Evolutionary conservation across 2,113 vertebrate genomes (phyloP).

Genomic region (Anoplopoma fimbria): DNA sequence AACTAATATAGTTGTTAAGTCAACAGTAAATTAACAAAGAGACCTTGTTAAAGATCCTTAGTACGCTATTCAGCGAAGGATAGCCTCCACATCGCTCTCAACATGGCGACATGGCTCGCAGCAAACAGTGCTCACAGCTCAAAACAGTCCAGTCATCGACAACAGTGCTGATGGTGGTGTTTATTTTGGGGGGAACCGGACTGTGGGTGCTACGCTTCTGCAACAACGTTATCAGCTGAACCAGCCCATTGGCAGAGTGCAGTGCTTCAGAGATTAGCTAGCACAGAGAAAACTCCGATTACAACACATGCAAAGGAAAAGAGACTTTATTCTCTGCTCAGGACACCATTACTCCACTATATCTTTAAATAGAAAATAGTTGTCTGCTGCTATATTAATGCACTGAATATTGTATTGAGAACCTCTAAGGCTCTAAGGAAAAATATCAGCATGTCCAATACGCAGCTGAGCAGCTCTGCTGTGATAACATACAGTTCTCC

Average conservation of each 20-base stretch:
- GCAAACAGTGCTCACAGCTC: too few species aligned
- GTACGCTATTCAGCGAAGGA: too few species aligned
- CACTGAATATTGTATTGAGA: background rate
- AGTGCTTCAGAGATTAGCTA: background rate
- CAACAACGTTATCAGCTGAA: background rate
- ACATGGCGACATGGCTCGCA: too few species aligned
- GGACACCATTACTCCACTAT: background rate
- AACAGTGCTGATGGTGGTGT: too few species aligned
- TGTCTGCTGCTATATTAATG: background rate
- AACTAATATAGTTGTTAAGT: background rate
- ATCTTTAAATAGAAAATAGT: background rate
- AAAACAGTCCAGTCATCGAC: too few species aligned
- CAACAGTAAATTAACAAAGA: background rate
- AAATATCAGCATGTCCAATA: constrained; percentile 8
- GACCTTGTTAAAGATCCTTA: background rate
- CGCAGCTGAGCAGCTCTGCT: constrained; percentile 16
- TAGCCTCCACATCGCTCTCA: too few species aligned
- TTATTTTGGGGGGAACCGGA: too few species aligned
- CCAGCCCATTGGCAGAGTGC: too few species aligned
- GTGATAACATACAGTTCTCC: constrained; percentile 9
- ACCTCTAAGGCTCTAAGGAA: background rate
- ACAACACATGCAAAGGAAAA: background rate
- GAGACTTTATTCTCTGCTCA: background rate
- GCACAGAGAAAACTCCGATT: background rate
- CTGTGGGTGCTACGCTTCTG: too few species aligned